These are phyloP conservation scores for Etheostoma perlongum DNA, from an alignment of 2,797 vertebrate species.

Conservation along the genomic window DNA sequence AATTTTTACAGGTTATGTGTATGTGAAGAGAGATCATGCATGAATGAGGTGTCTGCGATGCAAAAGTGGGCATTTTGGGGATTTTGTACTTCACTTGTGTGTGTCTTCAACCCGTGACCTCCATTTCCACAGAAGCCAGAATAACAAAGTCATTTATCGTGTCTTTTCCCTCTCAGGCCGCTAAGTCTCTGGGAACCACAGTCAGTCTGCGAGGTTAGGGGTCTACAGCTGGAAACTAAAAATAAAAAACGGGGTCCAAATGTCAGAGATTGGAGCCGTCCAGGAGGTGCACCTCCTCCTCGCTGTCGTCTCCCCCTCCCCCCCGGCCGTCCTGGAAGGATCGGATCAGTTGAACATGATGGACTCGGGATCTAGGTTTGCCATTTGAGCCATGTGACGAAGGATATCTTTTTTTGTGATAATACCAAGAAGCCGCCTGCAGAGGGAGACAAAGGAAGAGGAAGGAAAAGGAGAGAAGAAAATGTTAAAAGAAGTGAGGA, in stretches of 20 bases:
- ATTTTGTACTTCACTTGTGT: not conserved
- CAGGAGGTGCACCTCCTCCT: constrained; percentile 91
- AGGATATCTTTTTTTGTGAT: constrained; percentile 99
- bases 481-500: constrained; percentile 35
- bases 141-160: constrained; percentile 37
- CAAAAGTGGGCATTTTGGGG: constrained; percentile 34
- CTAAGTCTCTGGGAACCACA: constrained; percentile 34
- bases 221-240: constrained; percentile 41
- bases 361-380: constrained; percentile 97
- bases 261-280: constrained; percentile 91
- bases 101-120: constrained; percentile 40
- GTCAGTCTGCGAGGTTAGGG: too few relatives aligned
- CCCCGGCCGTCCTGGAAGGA: constrained; percentile 73
- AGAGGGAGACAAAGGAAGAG: constrained; percentile 67
- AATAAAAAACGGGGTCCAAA: constrained; percentile 18
- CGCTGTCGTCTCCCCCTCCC: constrained; percentile 74
- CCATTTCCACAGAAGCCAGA: constrained; percentile 64
- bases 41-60: constrained; percentile 51
- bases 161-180: constrained; percentile 34
- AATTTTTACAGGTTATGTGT: constrained; percentile 47
- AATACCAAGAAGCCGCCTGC: constrained; percentile 99
- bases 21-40: constrained; percentile 66
- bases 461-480: not conserved
- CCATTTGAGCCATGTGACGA: constrained; percentile 99
- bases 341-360: constrained; percentile 99